Evolutionary conservation across 2,888 invertebrate species (phyloP), one percentile per base, ranked within the genome.

Genomic region (Agriopis marginaria): DNA sequence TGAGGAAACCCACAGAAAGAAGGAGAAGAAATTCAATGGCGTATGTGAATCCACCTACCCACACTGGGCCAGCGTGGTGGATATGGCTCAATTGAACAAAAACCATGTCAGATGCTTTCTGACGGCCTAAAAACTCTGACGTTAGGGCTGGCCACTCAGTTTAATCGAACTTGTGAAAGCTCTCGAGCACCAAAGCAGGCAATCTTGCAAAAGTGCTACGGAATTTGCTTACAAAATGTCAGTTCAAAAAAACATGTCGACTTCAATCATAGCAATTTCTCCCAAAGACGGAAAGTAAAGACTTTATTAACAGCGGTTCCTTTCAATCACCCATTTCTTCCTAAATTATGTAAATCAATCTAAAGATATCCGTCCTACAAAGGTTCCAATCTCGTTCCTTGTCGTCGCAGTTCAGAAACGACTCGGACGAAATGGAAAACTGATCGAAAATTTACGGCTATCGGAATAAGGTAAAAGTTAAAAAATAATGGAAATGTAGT

Each of bases 321-420:
- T 50, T 70, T 70, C 70, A 70, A 70, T 70, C 70, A 66, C 66
- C 59, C 47, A 63, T 63, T 70, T 63, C 63, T 39, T 65, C 62
- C 39, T 44, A 54, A 70, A 70, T 66, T 66, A 70, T 70, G 70
- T 66, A 70, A 70, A 70, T 70, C 70, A 70, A 70, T 70, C 70
- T 63, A 50, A 70, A 66, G 70, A 70, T 66, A 70, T 66, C 69
- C 64, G 42, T 56, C 58, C 56, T 49, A 63, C 70, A 58, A 63
- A 23, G 59, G 54, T 49, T 47, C 50, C 69, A 59, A 59, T 70
- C 63, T 54, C 63, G 51, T 63, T 59, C 61, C 55, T 39, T 32
- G 10, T 23, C 49, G 70, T 49, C 59, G 66, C 53, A 66, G 32
- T 54, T 70, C 14, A 54, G 65, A 62, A 69, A 6, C 65, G 53